Base-by-base conservation (phyloP, 2,113 vertebrate species). In the Thalassoma bifasciatum region DNA sequence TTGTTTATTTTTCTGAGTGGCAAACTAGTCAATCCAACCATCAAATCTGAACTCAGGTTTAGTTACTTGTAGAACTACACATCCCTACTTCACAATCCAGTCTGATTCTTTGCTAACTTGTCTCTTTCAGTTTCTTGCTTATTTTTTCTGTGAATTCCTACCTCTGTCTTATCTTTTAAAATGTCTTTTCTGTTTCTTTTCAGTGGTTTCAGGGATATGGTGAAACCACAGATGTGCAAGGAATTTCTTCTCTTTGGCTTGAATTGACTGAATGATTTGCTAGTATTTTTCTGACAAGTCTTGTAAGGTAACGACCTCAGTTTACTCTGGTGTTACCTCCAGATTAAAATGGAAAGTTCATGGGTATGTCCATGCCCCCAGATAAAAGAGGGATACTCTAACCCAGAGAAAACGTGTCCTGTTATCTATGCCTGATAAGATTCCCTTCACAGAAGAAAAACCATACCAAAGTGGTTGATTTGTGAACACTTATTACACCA, bases 371-470 rank as follows among this genome's bases (percentile, higher is more conserved):
- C 47, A n/a, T 23, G 81, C 77, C 76, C 59, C 66, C 50, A 22
- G 77, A 73, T 77, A 53, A 75, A 81, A 70, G 36, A 70, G 19
- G n/a, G n/a, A n/a, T n/a, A n/a, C n/a, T 30, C 86, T 75, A 82
- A 85, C 59, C 37, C 30, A 52, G 44, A 47, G 26, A 67, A 6
- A 74, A 66, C 65, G 66, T 46, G 30, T 71, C 36, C 30, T 52
- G 53, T 77, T 72, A 86, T 84, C 74, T 54, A 22, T 5, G 38
- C n/a, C 72, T 62, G 69, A 69, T 72, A 72, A 69, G 26, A 83
- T 66, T 59, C 58, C 38, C 46, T n/a, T 66, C 26, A 50, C 19
- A n/a, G 24, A 24, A 16, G 56, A 38, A 77, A n/a, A 11, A 69
- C 66, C 61, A 72, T 70, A 74, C 66, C 36, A 50, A 72, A 69